A percentile compares a stretch with the other conserved stretches of the same genome.
phyloP scores from a whole-genome alignment of 2,797 vertebrate genomes.

The Cynopterus sphinx region DNA sequence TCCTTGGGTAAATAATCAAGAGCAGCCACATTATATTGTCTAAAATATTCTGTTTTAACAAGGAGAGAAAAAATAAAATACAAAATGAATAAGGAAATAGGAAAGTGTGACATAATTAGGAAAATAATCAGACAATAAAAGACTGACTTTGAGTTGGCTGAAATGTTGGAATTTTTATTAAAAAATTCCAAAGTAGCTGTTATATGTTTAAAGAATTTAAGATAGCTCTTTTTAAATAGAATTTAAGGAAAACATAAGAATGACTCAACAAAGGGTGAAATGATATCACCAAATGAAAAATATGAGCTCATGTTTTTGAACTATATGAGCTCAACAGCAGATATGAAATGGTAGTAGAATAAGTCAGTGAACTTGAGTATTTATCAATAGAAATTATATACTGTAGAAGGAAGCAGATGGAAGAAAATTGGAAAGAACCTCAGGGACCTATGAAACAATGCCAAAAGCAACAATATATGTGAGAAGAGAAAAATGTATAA shows the following conservation, averaged over 20 bases:
- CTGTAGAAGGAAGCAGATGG: background rate
- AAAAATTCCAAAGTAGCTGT: background rate
- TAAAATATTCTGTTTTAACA: background rate
- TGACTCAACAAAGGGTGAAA: background rate
- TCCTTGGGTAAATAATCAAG: background rate
- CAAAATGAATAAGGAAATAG: background rate
- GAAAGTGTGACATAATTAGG: background rate
- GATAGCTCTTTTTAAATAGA: background rate
- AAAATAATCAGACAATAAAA: background rate
- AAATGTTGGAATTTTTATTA: background rate
- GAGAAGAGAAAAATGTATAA: background rate
- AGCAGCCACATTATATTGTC: background rate
- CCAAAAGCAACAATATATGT: background rate
- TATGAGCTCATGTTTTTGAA: no score
- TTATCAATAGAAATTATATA: background rate
- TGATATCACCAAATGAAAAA: background rate
- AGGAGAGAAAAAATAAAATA: background rate
- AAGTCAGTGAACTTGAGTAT: background rate
- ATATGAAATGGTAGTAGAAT: background rate
- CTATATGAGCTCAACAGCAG: background rate
- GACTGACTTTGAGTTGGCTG: background rate
- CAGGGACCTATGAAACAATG: background rate
- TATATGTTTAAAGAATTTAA: background rate
- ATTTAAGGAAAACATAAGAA: background rate
- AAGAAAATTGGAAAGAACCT: background rate